Conservation (phyloP, 2,888 invertebrate genomes). For the Microctonus brassicae region DNA sequence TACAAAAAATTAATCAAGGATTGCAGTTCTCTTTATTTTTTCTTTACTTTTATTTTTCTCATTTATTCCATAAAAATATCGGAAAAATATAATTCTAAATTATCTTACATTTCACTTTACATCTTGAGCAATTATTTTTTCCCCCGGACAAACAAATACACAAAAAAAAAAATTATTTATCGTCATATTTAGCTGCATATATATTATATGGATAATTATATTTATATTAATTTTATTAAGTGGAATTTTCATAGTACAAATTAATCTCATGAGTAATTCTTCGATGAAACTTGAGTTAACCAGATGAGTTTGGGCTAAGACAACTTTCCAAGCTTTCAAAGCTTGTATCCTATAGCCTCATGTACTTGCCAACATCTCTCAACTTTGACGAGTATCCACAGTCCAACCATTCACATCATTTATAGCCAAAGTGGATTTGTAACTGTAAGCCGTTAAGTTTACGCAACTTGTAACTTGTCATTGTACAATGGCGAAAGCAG, state of each 20-base stretch:
- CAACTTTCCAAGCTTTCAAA: not conserved
- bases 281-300: not conserved
- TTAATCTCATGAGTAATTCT: not conserved
- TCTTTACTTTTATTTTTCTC: not conserved
- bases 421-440: not conserved
- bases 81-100: no score
- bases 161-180: not conserved
- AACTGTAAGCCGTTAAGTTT: conserved; percentile 10
- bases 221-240: no score
- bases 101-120: no score
- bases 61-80: no score
- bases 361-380: conserved; percentile 2
- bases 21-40: not conserved
- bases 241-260: no score
- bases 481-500: not conserved
- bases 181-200: not conserved
- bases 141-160: no score
- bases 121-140: no score
- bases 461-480: not conserved
- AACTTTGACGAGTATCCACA: conserved; percentile 5
- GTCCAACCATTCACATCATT: conserved; percentile 1
- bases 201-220: not conserved
- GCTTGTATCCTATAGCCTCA: not conserved
- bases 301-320: not conserved
- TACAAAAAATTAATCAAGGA: no score